These are phyloP conservation scores for Hephaestus fuliginosus DNA, from an alignment of 2,797 vertebrate genomes.

Conservation along the genomic window DNA sequence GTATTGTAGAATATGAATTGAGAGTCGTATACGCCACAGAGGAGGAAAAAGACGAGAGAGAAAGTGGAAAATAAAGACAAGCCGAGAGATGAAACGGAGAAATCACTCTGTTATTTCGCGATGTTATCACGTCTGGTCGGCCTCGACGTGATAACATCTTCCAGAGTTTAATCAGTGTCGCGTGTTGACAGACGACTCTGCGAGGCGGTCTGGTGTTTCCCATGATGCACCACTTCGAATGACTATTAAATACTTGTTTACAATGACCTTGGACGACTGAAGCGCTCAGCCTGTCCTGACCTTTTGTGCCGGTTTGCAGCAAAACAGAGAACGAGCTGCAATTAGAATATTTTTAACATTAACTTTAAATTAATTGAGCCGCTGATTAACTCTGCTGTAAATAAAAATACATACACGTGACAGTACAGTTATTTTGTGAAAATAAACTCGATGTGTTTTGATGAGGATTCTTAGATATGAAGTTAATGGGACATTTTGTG, in stretches of 20 bases:
- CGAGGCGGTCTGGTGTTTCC: neutral
- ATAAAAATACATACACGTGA: neutral
- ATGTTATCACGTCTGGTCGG: constrained; percentile 25
- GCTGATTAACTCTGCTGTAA: neutral
- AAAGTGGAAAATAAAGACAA: constrained; percentile 7
- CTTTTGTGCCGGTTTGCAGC: neutral
- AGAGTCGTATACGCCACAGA: neutral
- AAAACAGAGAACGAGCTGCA: neutral
- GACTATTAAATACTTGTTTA: constrained; percentile 21
- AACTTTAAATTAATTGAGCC: neutral
- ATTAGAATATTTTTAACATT: neutral
- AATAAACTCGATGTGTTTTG: neutral
- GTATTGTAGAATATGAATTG: neutral
- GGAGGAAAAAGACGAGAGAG: neutral
- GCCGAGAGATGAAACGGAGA: constrained; percentile 35
- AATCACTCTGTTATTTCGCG: constrained; percentile 27
- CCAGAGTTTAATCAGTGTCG: constrained; percentile 40
- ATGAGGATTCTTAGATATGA: too few relatives aligned
- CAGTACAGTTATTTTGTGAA: neutral
- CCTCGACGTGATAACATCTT: constrained; percentile 25
- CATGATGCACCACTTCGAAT: constrained; percentile 39
- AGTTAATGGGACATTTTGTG: too few relatives aligned
- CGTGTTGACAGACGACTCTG: constrained; percentile 22
- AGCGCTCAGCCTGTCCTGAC: neutral
- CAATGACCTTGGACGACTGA: constrained; percentile 10